Conservation (phyloP, 2,113 vertebrate species). For the Hypomesus transpacificus region DNA sequence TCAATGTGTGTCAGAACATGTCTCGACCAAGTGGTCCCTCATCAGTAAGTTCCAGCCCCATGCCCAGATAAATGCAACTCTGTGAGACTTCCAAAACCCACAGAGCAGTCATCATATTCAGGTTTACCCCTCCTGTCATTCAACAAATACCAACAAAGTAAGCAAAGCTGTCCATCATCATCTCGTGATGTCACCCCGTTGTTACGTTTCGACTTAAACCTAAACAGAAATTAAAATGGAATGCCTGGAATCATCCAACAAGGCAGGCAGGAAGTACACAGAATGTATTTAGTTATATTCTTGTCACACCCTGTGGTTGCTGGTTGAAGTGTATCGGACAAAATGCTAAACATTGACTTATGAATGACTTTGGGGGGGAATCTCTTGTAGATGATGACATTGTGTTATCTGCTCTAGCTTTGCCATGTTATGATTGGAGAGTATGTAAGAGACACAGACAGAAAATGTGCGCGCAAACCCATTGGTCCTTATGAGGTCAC, state of each 20-base stretch:
- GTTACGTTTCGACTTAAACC: not conserved
- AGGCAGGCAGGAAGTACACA: not conserved
- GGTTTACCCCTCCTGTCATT: not conserved
- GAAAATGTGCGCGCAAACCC: too few species aligned
- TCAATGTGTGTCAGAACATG: not conserved
- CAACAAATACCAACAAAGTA: slow-evolving; percentile 6
- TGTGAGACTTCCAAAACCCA: not conserved
- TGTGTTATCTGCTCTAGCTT: too few species aligned
- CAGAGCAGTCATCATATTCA: not conserved
- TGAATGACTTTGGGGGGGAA: too few species aligned
- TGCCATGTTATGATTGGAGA: too few species aligned
- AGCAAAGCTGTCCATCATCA: not conserved
- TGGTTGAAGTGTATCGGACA: not conserved
- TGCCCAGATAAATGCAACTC: not conserved
- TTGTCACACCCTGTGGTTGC: not conserved
- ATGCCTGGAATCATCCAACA: not conserved
- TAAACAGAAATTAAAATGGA: not conserved
- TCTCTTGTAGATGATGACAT: too few species aligned
- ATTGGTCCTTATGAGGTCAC: not conserved
- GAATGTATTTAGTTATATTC: not conserved
- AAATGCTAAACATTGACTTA: too few species aligned
- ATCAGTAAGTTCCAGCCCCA: too few species aligned
- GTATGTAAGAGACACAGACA: too few species aligned
- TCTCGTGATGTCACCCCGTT: not conserved
- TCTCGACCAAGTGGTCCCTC: not conserved